A percentile compares a stretch with the other conserved stretches of the same genome.
Conservation (phyloP, 2,797 vertebrate species). For the Paramormyrops hopkinsi region DNA sequence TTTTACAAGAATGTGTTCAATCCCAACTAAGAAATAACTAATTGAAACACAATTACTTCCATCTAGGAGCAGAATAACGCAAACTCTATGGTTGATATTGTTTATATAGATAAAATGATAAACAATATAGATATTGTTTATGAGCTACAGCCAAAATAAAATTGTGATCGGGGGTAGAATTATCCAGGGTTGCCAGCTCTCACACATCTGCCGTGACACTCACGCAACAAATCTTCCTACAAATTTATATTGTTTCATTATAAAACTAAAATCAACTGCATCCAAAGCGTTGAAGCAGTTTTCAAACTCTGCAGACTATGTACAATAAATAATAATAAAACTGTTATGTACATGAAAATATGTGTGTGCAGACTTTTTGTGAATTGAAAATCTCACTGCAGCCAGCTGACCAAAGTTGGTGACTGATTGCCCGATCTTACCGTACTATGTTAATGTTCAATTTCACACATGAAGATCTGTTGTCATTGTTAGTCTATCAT, state of each 20-base stretch:
- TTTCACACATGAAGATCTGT: neutral
- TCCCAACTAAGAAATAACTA: neutral
- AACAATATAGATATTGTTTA: neutral
- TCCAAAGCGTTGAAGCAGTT: too few relatives aligned
- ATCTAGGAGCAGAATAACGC: neutral
- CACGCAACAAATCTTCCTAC: neutral
- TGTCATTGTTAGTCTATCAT: neutral
- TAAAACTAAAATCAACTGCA: neutral
- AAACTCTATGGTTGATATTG: neutral
- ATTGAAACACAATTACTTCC: neutral
- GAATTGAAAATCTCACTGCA: neutral
- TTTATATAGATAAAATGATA: neutral
- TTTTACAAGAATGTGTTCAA: neutral
- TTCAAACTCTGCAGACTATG: neutral
- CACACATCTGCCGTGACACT: neutral
- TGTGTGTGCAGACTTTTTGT: neutral
- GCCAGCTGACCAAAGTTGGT: neutral
- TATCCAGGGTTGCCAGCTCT: neutral
- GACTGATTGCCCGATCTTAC: neutral
- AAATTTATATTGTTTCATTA: neutral
- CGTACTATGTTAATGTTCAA: neutral
- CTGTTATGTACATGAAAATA: neutral
- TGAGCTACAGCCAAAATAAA: neutral
- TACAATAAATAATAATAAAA: neutral
- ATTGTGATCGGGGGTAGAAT: neutral